Evolutionary conservation across 1,140 invertebrate genomes (phyloP).

Genomic region (Scaptomyza graminum): DNA sequence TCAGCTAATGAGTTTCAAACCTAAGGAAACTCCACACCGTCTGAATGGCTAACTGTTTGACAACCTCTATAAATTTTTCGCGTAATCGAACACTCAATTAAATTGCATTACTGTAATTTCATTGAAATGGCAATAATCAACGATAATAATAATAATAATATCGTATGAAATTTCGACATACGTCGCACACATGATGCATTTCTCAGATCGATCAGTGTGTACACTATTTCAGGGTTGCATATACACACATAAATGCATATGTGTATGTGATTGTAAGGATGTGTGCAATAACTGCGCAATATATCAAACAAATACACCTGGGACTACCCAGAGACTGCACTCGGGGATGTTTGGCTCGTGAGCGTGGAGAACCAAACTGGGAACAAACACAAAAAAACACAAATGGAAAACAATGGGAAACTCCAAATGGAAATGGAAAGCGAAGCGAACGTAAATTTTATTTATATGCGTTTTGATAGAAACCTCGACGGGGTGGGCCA

Average conservation of each 20-base stretch:
- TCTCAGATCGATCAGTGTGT: conserved; percentile 44
- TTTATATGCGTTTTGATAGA: conserved; percentile 75
- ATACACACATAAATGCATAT: no score
- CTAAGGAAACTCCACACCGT: background rate
- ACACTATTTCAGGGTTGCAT: background rate
- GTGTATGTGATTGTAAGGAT: background rate
- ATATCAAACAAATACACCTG: conserved; percentile 79
- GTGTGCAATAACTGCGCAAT: conserved; percentile 75
- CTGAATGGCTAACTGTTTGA: no score
- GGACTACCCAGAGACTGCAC: conserved; percentile 47
- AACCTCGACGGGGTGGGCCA: conserved; percentile 23
- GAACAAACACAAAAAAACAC: conserved; percentile 31
- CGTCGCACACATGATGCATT: conserved; percentile 75
- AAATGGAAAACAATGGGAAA: conserved; percentile 63
- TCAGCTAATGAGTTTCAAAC: background rate
- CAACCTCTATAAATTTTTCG: background rate
- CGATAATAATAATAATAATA: no score
- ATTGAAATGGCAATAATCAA: conserved; percentile 31
- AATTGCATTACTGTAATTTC: conserved; percentile 69
- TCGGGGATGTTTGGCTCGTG: conserved; percentile 60
- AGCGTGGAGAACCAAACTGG: conserved; percentile 45
- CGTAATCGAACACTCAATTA: conserved; percentile 58
- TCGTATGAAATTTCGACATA: conserved; percentile 65
- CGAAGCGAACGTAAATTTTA: conserved; percentile 56
- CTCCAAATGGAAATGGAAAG: conserved; percentile 65